Conservation (phyloP, 92 coral and sea anemone species). For the Meandrina meandrites region DNA sequence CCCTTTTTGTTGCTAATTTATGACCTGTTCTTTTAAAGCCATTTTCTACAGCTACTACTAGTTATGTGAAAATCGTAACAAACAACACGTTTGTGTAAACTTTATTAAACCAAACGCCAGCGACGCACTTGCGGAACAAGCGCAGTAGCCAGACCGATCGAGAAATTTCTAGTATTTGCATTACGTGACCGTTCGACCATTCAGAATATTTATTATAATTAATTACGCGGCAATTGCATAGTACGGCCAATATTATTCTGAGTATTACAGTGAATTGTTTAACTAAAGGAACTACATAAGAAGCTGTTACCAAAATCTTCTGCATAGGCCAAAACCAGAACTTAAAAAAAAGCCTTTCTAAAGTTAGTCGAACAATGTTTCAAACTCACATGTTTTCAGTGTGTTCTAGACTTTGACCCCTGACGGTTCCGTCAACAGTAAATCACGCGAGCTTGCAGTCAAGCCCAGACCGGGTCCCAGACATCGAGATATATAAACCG, state of each 20-base stretch:
- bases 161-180: not conserved
- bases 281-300: not conserved
- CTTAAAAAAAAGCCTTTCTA: not conserved
- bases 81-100: not conserved
- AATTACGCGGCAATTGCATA: no score
- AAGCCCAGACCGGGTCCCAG: no score
- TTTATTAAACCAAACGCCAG: not conserved
- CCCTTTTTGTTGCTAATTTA: not conserved
- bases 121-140: not conserved
- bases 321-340: not conserved
- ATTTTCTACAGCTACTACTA: not conserved
- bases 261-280: not conserved
- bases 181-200: not conserved
- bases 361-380: not conserved
- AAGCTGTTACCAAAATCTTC: not conserved
- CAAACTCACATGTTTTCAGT: not conserved
- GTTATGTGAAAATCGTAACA: not conserved
- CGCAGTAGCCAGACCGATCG: not conserved
- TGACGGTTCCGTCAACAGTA: not conserved
- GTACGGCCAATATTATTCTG: not conserved
- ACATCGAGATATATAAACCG: not conserved
- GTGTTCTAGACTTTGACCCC: not conserved
- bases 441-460: not conserved
- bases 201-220: not conserved
- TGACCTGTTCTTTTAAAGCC: not conserved